Evolutionary conservation across 2,888 invertebrate genomes (phyloP), one percentile per base, ranked within the genome.

Genomic region (Geotrupes spiniger): DNA sequence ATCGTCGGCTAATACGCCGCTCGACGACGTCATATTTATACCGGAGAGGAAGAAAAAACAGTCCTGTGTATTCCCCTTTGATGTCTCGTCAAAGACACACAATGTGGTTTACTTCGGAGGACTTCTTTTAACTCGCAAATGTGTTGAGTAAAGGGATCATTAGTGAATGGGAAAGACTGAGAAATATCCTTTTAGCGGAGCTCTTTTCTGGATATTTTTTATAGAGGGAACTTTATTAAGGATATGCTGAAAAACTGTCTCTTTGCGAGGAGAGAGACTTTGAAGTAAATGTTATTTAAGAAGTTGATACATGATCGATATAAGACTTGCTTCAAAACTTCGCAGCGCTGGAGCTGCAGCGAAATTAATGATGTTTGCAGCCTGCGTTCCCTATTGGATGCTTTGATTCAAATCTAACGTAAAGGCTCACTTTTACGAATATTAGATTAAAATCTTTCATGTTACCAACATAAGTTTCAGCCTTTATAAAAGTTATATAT

Each of bases 21-120:
- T 21, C 21, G 4, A 4, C 6, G 4, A 4, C 6, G 3, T 21
- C 21, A 21, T 21, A 33, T 33, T 33, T 33, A 33, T 33, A 33
- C 14, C 33, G 14, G 33, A 33, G 10, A 14, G 8, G 14, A 12
- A 33, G 33, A 9, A 33, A 33, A 33, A 33, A 33, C 9, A 10
- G 14, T 33, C 14, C 33, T 15, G 14, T 33, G 8, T 33, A 14
- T 33, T 33, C 14, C 8, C 33, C 14, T 33, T 33, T 33, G 33
- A 33, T 10, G 33, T 33, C 33, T 33, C 33, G 33, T 33, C 33
- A 55, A 55, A 53, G 52, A 53, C 53, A 52, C 52, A 55, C 55
- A 57, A 55, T 55, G 55, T 53, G 55, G 57, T 55, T 47, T 53
- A 41, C 53, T 53, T 53, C 53, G 53, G 52, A 44, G 50, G 33